These are phyloP conservation scores for Epicauta chinensis DNA, from an alignment of 1,140 invertebrate species.

Conservation along the genomic window DNA sequence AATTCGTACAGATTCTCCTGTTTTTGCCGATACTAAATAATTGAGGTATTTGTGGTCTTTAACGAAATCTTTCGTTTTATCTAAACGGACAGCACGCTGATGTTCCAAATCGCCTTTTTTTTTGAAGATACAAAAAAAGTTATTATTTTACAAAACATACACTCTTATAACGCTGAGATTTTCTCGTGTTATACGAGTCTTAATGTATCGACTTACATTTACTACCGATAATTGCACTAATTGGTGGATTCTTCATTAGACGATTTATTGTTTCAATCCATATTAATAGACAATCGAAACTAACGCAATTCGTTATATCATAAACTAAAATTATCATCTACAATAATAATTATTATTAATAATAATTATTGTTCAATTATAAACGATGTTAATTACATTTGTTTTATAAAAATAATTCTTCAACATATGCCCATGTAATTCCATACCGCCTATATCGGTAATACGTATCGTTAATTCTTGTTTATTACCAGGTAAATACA, in stretches of 20 bases:
- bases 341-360: slow-evolving; percentile 38
- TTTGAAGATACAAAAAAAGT: no score
- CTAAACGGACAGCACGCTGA: slow-evolving; percentile 69
- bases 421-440: slow-evolving; percentile 70
- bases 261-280: slow-evolving; percentile 66
- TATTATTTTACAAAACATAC: no score
- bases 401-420: slow-evolving; percentile 75
- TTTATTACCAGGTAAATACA: slow-evolving; percentile 56
- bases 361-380: slow-evolving; percentile 7
- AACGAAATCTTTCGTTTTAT: slow-evolving; percentile 73
- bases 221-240: slow-evolving; percentile 76
- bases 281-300: slow-evolving; percentile 69
- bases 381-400: slow-evolving; percentile 53
- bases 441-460: slow-evolving; percentile 78
- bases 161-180: no score
- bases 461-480: slow-evolving; percentile 67
- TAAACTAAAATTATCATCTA: slow-evolving; percentile 80
- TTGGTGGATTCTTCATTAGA: slow-evolving; percentile 48
- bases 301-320: slow-evolving; percentile 76
- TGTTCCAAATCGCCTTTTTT: slow-evolving; percentile 84
- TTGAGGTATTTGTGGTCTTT: slow-evolving; percentile 66
- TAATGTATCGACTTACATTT: slow-evolving; percentile 56
- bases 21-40: slow-evolving; percentile 78
- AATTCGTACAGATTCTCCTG: slow-evolving; percentile 71
- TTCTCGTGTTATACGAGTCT: background rate